These are phyloP conservation scores for Porites lobata DNA, from an alignment of 92 coral and sea anemone species.

Conservation along the genomic window DNA sequence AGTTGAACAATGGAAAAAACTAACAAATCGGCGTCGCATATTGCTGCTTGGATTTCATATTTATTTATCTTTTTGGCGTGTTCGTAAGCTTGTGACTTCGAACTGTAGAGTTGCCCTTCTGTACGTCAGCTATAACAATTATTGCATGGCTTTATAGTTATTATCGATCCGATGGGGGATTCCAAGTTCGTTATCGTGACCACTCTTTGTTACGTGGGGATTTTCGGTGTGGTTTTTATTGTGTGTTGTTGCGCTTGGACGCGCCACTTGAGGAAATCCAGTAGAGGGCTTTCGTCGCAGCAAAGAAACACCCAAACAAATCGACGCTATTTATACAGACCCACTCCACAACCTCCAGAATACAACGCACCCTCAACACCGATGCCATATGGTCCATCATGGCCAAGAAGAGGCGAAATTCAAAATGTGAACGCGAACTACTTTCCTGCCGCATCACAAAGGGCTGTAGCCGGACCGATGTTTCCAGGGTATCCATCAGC, in stretches of 20 bases:
- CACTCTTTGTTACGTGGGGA: constrained; percentile 86
- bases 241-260: constrained; percentile 93
- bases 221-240: constrained; percentile 75
- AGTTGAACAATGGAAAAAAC: not conserved
- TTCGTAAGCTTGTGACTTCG: not conserved
- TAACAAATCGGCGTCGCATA: not conserved
- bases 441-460: not conserved
- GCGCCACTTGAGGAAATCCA: constrained; percentile 74
- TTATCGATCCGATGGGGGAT: constrained; percentile 67
- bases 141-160: constrained; percentile 2
- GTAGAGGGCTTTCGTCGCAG: constrained; percentile 21
- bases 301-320: constrained; percentile 41
- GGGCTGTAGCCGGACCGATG: not conserved
- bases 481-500: constrained; percentile 45
- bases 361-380: constrained; percentile 42
- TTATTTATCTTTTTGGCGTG: not conserved
- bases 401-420: constrained; percentile 9
- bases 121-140: not conserved
- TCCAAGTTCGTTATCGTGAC: constrained; percentile 85
- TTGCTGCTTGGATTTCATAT: too few relatives aligned
- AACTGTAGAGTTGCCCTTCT: not conserved
- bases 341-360: constrained; percentile 33
- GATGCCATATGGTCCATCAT: not conserved
- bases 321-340: constrained; percentile 56
- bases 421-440: constrained; percentile 8